Evolutionary conservation across 2,888 invertebrate species (phyloP).

Genomic region (Pristionchus exspectatus): DNA sequence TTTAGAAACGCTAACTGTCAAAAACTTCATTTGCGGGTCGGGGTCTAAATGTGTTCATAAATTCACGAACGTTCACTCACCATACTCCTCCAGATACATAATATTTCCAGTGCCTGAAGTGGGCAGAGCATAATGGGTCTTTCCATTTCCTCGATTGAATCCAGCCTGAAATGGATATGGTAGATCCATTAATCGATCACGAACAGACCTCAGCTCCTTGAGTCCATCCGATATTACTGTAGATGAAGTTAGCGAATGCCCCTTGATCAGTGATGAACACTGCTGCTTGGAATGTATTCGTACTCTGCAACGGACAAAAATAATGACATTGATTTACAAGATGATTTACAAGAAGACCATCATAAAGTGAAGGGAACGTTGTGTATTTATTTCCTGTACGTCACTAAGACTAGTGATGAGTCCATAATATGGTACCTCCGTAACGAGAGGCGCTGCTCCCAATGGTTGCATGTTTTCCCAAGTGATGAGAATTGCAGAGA

Average conservation of each 20-base stretch:
- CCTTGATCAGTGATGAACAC: slow-evolving; percentile 77
- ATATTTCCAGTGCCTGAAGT: slow-evolving; percentile 78
- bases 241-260: slow-evolving; percentile 78
- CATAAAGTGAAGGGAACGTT: no score
- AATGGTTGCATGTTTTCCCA: slow-evolving; percentile 79
- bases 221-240: slow-evolving; percentile 78
- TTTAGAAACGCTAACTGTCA: no score
- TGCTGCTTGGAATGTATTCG: slow-evolving; percentile 79
- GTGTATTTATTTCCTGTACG: no score
- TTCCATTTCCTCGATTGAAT: slow-evolving; percentile 75
- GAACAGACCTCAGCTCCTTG: slow-evolving; percentile 76
- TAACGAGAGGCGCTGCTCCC: slow-evolving; percentile 69
- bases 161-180: slow-evolving; percentile 69
- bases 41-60: no score
- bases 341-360: no score
- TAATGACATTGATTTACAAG: no score
- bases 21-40: no score
- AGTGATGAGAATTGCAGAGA: slow-evolving; percentile 73
- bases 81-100: slow-evolving; percentile 78
- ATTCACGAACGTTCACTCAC: no score
- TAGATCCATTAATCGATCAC: neutral
- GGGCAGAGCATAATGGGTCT: slow-evolving; percentile 73
- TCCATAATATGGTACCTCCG: slow-evolving; percentile 61
- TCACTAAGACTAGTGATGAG: neutral
- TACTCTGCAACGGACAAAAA: slow-evolving; percentile 68